These are phyloP conservation scores for Metacarcinus magister DNA, from an alignment of 2,888 invertebrate species.

Conservation along the genomic window DNA sequence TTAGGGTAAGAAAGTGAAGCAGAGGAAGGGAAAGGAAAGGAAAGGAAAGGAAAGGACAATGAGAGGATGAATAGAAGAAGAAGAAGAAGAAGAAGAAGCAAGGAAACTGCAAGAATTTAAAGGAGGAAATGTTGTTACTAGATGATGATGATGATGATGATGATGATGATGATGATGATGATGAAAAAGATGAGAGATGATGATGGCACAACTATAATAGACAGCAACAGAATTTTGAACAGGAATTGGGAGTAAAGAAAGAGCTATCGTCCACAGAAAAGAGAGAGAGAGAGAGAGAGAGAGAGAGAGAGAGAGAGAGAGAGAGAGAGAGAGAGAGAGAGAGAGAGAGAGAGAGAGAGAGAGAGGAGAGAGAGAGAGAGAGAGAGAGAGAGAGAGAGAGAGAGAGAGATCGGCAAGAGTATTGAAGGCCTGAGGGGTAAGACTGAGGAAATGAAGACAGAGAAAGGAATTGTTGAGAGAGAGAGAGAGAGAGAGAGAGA, in stretches of 20 bases:
- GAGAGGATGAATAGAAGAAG: background rate
- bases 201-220: background rate
- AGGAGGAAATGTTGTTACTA: background rate
- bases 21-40: background rate
- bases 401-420: background rate
- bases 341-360: background rate
- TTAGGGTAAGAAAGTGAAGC: background rate
- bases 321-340: slow-evolving; percentile 17
- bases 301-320: background rate
- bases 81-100: background rate
- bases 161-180: background rate
- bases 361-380: background rate
- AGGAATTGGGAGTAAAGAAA: background rate
- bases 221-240: background rate
- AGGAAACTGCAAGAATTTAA: background rate
- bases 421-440: no score
- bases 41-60: background rate
- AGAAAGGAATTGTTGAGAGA: background rate
- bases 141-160: background rate
- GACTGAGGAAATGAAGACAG: no score
- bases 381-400: background rate
- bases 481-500: background rate
- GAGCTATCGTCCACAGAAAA: background rate
- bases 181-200: background rate
- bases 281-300: background rate